Evolutionary conservation across 2,888 invertebrate genomes (phyloP).

Genomic region (Phortica magna): DNA sequence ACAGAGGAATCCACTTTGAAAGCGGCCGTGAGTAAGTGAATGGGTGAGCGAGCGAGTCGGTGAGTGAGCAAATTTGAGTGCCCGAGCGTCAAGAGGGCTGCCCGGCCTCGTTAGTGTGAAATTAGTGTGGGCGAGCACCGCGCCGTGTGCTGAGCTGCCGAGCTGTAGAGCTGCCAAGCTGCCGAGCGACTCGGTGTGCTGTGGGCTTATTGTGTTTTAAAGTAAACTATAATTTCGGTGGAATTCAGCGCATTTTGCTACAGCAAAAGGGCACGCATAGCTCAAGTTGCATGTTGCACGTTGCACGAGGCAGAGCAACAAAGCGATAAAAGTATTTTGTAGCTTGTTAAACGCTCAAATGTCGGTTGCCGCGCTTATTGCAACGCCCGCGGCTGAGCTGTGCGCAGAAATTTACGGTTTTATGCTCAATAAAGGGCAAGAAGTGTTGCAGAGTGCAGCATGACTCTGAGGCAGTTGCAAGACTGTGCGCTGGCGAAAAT

Average conservation of each 20-base stretch:
- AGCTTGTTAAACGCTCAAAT: slow-evolving; percentile 19
- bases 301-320: background rate
- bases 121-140: slow-evolving; percentile 25
- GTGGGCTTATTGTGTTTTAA: background rate
- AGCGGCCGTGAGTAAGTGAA: slow-evolving; percentile 34
- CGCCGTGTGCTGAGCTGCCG: no score
- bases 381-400: background rate
- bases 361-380: background rate
- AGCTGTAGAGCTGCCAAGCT: no score
- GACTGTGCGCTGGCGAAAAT: no score
- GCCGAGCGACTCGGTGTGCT: no score
- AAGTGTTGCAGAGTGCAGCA: background rate
- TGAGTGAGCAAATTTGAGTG: slow-evolving; percentile 11
- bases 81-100: slow-evolving; percentile 38
- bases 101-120: slow-evolving; percentile 58
- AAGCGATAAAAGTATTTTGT: slow-evolving; percentile 25
- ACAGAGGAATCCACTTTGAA: slow-evolving; percentile 62
- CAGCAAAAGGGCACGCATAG: background rate
- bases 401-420: slow-evolving; percentile 67
- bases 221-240: background rate
- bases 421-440: slow-evolving; percentile 68
- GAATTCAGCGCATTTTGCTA: no score
- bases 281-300: background rate
- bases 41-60: slow-evolving; percentile 2
- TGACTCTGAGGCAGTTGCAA: slow-evolving; percentile 44